A percentile compares a stretch with the other conserved stretches of the same genome.
These are phyloP conservation scores for Gobio occitaniae DNA, from an alignment of 2,797 vertebrate species.

Conservation along the genomic window DNA sequence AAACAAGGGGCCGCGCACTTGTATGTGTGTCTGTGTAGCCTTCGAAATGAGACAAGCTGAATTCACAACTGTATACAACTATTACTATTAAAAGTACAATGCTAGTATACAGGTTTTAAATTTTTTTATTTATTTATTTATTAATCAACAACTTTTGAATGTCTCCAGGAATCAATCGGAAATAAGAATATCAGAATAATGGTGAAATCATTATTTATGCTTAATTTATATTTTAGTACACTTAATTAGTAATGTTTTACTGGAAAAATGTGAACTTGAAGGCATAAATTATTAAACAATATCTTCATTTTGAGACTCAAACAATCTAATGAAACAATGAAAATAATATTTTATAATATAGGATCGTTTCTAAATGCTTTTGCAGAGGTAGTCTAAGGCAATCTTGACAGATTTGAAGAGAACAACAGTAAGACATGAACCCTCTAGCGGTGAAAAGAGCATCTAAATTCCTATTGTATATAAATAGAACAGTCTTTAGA, in stretches of 20 bases:
- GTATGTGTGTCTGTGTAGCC: neutral
- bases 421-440: neutral
- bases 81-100: neutral
- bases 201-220: neutral
- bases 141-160: neutral
- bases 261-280: neutral
- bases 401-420: neutral
- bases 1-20: no score
- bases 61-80: neutral
- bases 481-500: neutral
- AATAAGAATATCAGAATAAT: neutral
- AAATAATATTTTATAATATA: neutral
- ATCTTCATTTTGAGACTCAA: neutral
- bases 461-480: neutral
- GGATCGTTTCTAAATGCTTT: neutral
- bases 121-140: no score
- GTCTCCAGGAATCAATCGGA: neutral
- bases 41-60: neutral
- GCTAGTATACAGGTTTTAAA: neutral
- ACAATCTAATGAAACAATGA: neutral
- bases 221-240: neutral
- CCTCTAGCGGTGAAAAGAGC: slow-evolving; percentile 4
- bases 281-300: neutral
- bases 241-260: neutral
- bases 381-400: neutral